Conservation (phyloP, 2,888 invertebrate species). For the Agonopterix arenella region DNA sequence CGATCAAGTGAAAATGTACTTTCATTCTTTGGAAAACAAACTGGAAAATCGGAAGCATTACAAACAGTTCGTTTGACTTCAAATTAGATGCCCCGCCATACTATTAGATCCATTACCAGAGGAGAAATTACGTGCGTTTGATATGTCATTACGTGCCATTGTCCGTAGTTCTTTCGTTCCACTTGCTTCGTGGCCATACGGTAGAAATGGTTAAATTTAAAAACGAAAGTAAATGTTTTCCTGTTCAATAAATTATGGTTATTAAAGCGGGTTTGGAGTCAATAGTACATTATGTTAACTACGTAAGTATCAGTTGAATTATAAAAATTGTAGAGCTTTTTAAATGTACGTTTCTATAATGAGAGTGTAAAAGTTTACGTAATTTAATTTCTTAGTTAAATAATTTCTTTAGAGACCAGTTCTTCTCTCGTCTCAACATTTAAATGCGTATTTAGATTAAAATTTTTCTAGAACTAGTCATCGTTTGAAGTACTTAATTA, state of each 20-base stretch:
- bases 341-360: too few relatives aligned
- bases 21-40: slow-evolving; percentile 46
- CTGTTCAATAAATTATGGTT: slow-evolving; percentile 5
- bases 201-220: slow-evolving; percentile 5
- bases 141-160: slow-evolving; percentile 13
- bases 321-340: slow-evolving; percentile 3
- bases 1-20: slow-evolving; percentile 50
- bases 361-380: too few relatives aligned
- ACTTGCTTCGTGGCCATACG: slow-evolving; percentile 5
- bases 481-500: too few relatives aligned
- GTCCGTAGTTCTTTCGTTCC: slow-evolving; percentile 13
- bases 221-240: slow-evolving; percentile 11
- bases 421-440: too few relatives aligned
- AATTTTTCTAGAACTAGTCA: too few relatives aligned
- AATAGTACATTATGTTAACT: slow-evolving; percentile 6
- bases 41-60: slow-evolving; percentile 49
- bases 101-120: slow-evolving; percentile 9
- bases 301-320: slow-evolving; percentile 2
- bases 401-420: too few relatives aligned
- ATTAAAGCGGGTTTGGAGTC: background rate
- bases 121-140: slow-evolving; percentile 12
- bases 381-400: too few relatives aligned
- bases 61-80: slow-evolving; percentile 22
- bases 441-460: too few relatives aligned
- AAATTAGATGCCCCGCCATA: slow-evolving; percentile 28